Evolutionary conservation across 2,888 invertebrate species (phyloP).

Genomic region (Hofmannophila pseudospretella): DNA sequence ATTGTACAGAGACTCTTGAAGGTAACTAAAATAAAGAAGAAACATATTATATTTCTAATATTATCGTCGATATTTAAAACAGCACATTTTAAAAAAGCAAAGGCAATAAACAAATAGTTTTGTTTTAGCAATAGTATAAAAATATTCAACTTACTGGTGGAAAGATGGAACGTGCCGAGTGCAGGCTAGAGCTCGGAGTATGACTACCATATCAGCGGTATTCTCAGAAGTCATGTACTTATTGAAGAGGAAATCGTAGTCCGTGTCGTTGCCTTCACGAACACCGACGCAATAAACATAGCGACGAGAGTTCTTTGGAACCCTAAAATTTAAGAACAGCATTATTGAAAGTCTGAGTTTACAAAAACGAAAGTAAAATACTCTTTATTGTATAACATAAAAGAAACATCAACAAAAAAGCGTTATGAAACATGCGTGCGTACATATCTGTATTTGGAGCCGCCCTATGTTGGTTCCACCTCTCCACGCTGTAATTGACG

Average conservation of each 20-base stretch:
- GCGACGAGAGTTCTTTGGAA: slow-evolving; percentile 78
- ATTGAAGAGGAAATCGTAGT: slow-evolving; percentile 80
- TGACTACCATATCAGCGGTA: slow-evolving; percentile 76
- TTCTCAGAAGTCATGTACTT: slow-evolving; percentile 79
- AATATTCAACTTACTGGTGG: slow-evolving; percentile 49
- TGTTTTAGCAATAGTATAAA: too few relatives aligned
- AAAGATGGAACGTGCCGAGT: slow-evolving; percentile 40
- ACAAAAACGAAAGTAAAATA: too few relatives aligned
- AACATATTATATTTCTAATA: not conserved
- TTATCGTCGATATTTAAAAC: too few relatives aligned
- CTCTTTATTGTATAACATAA: too few relatives aligned
- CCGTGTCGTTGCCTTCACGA: slow-evolving; percentile 71
- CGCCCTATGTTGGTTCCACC: slow-evolving; percentile 42
- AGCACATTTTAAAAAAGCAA: too few relatives aligned
- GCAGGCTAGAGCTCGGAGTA: slow-evolving; percentile 71
- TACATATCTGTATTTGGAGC: too few relatives aligned
- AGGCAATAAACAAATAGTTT: too few relatives aligned
- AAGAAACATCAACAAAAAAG: too few relatives aligned
- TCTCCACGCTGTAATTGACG: slow-evolving; percentile 50
- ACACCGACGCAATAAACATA: slow-evolving; percentile 82
- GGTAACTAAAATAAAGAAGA: slow-evolving; percentile 56
- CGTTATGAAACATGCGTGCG: too few relatives aligned
- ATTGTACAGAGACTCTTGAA: slow-evolving; percentile 59
- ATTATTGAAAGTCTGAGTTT: too few relatives aligned
- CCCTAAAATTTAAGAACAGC: slow-evolving; percentile 36